A percentile compares a stretch with the other conserved stretches of the same genome.
These are phyloP conservation scores for Leptinotarsa texana DNA, from an alignment of 1,140 invertebrate genomes.

Conservation along the genomic window DNA sequence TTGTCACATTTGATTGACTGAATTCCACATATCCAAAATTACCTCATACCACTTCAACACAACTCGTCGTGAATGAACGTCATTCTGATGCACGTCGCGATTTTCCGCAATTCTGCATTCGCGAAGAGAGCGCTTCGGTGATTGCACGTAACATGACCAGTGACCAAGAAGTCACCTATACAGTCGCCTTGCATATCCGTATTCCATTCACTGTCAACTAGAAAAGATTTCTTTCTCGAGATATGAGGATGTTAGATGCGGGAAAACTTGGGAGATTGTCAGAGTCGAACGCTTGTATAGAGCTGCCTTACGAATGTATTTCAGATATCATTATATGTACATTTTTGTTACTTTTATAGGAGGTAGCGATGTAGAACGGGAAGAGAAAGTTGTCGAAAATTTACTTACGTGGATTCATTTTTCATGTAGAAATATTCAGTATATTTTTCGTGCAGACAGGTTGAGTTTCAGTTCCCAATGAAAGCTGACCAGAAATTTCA, in stretches of 20 bases:
- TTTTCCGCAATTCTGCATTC: neutral
- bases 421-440: no score
- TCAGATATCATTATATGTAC: no score
- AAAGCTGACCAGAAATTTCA: no score
- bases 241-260: neutral
- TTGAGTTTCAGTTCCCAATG: no score
- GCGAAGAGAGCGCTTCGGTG: neutral
- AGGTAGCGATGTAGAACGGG: no score
- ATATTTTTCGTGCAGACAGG: no score
- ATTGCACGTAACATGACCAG: neutral
- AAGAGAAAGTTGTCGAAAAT: no score
- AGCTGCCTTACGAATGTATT: no score
- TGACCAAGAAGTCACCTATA: neutral
- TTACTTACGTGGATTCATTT: no score
- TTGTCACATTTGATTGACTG: no score
- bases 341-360: no score
- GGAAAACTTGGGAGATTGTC: neutral
- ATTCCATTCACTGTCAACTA: neutral
- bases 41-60: neutral
- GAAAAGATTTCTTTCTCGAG: neutral
- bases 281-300: no score
- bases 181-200: neutral
- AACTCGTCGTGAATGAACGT: neutral
- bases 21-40: neutral
- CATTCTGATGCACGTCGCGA: neutral